Evolutionary conservation across 30 jellyfish, hydroid and myxozoan genomes (phyloP).

Genomic region (Chironex yamaguchii): DNA sequence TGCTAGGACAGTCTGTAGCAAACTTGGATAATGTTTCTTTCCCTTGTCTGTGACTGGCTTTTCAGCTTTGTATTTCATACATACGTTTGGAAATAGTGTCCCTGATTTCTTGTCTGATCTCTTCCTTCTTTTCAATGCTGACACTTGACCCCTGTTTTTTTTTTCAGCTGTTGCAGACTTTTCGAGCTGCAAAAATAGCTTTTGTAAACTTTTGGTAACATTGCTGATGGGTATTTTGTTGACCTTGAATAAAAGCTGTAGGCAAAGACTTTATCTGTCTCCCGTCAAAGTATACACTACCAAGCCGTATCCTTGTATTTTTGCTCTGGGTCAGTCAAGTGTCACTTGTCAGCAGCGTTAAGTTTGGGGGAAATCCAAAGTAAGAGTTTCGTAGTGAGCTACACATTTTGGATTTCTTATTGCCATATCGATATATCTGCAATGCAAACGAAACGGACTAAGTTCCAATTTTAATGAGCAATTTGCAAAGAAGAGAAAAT

Average conservation of each 20-base stretch:
- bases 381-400: not conserved
- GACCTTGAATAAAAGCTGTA: slow-evolving; percentile 16
- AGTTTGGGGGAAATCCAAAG: not conserved
- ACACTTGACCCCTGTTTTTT: slow-evolving; percentile 1
- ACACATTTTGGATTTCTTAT: not conserved
- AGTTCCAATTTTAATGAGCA: not conserved
- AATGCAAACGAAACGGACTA: no score
- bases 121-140: slow-evolving; percentile 42
- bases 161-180: slow-evolving; percentile 1
- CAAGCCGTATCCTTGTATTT: slow-evolving; percentile 22
- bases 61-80: slow-evolving; percentile 38
- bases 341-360: slow-evolving; percentile 17
- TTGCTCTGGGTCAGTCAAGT: not conserved
- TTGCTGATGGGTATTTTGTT: slow-evolving; percentile 25
- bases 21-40: slow-evolving; percentile 10
- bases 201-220: slow-evolving; percentile 49
- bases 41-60: slow-evolving; percentile 47
- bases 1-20: slow-evolving; percentile 34
- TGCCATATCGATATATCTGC: not conserved
- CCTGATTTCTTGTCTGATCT: slow-evolving; percentile 28
- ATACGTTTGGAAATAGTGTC: slow-evolving; percentile 36
- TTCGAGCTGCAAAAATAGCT: slow-evolving; percentile 6
- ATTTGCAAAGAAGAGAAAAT: no score
- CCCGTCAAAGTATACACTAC: slow-evolving; percentile 8
- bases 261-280: slow-evolving; percentile 37